Evolutionary conservation across 2,888 invertebrate genomes (phyloP).

Genomic region (Ariolimax columbianus): DNA sequence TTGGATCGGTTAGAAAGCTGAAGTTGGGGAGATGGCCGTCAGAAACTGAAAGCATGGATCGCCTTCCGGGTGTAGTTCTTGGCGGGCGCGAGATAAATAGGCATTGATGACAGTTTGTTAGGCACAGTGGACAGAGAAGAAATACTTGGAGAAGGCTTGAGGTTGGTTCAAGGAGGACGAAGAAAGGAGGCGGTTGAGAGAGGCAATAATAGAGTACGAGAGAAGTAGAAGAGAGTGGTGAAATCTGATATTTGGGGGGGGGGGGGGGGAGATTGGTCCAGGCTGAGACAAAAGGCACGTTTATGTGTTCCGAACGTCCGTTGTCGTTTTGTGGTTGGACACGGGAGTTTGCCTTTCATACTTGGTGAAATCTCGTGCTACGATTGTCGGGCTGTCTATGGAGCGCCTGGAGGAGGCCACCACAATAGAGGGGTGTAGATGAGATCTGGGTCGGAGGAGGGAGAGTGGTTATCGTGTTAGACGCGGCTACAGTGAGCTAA

Average conservation of each 20-base stretch:
- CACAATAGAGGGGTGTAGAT: background rate
- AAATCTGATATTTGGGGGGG: background rate
- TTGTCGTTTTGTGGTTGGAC: background rate
- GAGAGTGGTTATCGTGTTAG: no score
- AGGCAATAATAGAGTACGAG: conserved; percentile 16
- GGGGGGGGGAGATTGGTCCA: background rate
- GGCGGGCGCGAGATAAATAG: conserved; percentile 9
- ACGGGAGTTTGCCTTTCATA: background rate
- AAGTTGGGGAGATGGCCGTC: background rate
- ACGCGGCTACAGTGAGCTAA: no score
- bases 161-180: background rate
- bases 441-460: background rate
- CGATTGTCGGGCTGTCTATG: background rate
- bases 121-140: background rate
- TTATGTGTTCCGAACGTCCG: background rate
- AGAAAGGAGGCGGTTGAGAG: background rate
- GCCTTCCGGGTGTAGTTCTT: background rate
- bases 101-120: background rate
- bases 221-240: no score
- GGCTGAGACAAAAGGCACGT: background rate
- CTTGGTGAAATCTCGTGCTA: background rate
- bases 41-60: background rate
- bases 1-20: background rate
- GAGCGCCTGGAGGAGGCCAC: background rate
- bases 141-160: background rate